These are phyloP conservation scores for Odontamblyopus rebecca DNA, from an alignment of 2,797 vertebrate species.

Conservation along the genomic window DNA sequence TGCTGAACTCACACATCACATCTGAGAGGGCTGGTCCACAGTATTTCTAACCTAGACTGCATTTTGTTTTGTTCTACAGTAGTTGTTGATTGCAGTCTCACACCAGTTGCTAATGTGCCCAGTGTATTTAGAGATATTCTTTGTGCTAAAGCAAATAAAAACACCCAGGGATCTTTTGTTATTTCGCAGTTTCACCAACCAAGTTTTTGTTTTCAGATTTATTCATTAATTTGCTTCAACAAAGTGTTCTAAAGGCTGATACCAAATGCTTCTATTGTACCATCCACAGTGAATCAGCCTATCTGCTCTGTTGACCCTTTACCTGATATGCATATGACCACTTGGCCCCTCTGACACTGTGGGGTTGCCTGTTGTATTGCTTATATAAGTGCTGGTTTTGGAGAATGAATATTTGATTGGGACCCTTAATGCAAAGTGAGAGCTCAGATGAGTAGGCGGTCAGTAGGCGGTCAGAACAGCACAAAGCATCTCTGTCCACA, in stretches of 20 bases:
- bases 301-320: constrained; percentile 40
- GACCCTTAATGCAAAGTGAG: constrained; percentile 77
- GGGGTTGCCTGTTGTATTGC: constrained; percentile 54
- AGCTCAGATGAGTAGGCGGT: constrained; percentile 75
- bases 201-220: constrained; percentile 39
- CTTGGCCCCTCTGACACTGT: constrained; percentile 53
- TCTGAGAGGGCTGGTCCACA: not conserved
- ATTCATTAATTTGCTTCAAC: constrained; percentile 60
- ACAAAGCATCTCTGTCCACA: constrained; percentile 69
- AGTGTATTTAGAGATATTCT: constrained; percentile 38
- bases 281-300: constrained; percentile 50
- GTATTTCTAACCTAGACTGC: not conserved
- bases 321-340: constrained; percentile 43
- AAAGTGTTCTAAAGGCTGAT: constrained; percentile 25
- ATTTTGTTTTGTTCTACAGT: constrained; percentile 1
- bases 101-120: not conserved
- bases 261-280: constrained; percentile 45
- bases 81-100: not conserved
- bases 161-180: constrained; percentile 7
- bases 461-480: constrained; percentile 70
- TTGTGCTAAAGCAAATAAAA: constrained; percentile 43
- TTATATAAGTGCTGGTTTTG: constrained; percentile 77
- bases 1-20: not conserved
- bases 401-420: constrained; percentile 82
- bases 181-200: constrained; percentile 33